A percentile compares a stretch with the other conserved stretches of the same genome.
Evolutionary conservation across 2,113 vertebrate species (phyloP).

Genomic region (Halichoerus grypus): DNA sequence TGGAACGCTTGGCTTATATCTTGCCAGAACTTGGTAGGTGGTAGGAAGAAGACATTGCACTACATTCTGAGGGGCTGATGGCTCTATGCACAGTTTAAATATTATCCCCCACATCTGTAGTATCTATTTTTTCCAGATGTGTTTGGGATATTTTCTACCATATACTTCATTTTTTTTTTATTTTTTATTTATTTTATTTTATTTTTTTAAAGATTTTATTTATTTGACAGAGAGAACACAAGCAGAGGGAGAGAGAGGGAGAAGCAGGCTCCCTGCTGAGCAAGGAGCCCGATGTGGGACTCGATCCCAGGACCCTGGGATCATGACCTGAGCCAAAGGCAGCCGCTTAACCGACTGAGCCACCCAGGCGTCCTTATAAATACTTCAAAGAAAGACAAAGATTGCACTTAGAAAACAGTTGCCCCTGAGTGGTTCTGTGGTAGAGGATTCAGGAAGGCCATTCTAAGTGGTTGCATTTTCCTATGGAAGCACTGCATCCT

Average conservation of each 20-base stretch:
- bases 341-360: too few species aligned
- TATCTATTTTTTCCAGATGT: not conserved
- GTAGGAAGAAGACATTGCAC: accelerated
- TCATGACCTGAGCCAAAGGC: too few species aligned
- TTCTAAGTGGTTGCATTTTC: not conserved
- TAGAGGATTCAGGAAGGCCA: not conserved
- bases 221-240: too few species aligned
- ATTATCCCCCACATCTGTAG: not conserved
- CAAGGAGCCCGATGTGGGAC: too few species aligned
- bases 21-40: not conserved
- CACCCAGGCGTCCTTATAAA: too few species aligned
- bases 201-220: too few species aligned
- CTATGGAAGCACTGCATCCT: not conserved
- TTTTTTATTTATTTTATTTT: too few species aligned
- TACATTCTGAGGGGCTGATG: not conserved
- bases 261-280: too few species aligned
- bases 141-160: not conserved
- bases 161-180: too few species aligned
- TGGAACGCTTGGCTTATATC: not conserved
- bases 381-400: not conserved
- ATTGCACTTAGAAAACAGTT: not conserved
- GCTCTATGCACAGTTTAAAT: not conserved
- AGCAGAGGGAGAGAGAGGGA: too few species aligned
- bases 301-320: too few species aligned
- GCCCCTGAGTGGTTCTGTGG: not conserved